Conservation (phyloP, 2,797 vertebrate species). For the Muscicapa striata region DNA sequence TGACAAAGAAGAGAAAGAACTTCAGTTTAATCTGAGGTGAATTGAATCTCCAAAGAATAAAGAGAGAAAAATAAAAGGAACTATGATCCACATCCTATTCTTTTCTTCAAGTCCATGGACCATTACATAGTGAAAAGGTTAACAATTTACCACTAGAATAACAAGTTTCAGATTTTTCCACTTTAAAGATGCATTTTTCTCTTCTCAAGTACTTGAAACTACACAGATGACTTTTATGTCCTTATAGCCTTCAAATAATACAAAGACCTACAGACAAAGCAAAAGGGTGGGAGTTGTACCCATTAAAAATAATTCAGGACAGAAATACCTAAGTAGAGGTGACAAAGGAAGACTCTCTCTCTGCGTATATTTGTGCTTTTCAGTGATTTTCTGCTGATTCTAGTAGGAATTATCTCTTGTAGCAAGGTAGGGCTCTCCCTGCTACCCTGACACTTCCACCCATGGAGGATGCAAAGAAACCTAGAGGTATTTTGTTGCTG, state of each 20-base stretch:
- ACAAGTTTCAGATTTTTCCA: background rate
- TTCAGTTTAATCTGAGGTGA: conserved; percentile 1
- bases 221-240: background rate
- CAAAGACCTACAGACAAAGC: background rate
- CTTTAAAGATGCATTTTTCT: conserved; percentile 41
- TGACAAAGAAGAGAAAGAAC: background rate
- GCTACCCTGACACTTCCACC: background rate
- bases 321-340: background rate
- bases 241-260: background rate
- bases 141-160: conserved; percentile 31
- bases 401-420: background rate
- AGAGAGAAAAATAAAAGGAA: background rate
- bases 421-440: background rate
- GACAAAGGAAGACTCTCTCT: background rate
- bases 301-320: background rate
- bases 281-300: background rate
- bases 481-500: background rate
- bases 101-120: background rate
- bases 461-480: background rate
- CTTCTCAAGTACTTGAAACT: background rate
- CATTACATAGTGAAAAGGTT: conserved; percentile 21
- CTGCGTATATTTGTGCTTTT: background rate
- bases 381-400: background rate
- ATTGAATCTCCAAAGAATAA: conserved; percentile 9
- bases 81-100: background rate